Evolutionary conservation across 2,797 vertebrate genomes (phyloP), one percentile per base, ranked within the genome.

Genomic region (Balearica regulorum): DNA sequence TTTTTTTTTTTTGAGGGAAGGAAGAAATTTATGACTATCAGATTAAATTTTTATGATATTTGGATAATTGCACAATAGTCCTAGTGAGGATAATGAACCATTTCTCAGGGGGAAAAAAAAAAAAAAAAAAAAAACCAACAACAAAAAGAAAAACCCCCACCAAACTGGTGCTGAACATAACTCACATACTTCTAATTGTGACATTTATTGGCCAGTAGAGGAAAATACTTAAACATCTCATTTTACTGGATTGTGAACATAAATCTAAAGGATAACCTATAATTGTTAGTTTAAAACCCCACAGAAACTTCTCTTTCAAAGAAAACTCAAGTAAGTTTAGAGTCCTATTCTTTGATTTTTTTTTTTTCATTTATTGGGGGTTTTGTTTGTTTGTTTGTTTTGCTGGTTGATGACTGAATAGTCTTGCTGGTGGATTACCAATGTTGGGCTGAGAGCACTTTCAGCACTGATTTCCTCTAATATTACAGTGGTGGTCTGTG

Each of bases 361-460:
- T 24, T 68, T 15, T 21, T 0, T 31, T 33, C 5, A 0, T 49
- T 82, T 21, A 3, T 24, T 86, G 0, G 2, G 7, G 4, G 31
- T 8, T 46, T 65, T 51, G 11, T 29, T 60, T 26, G 21, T 16
- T 5, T 57, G 21, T 83, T 71, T 43, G 9, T 61, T 80, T 78
- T 44, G 4, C 16, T 82, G 8, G 18, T 41, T 49, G 20, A 51
- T 41, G 48, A 26, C 19, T 3, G 6, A 64, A 21, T 25, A 69
- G 11, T 15, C 15, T 68, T 80, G 13, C 9, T 31, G 19, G 6
- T 35, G 43, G 16, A 43, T 75, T 35, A 54, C 19, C 68, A 55
- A 77, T 13, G 15, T 10, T 89, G 14, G 9, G 11, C 18, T 64
- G 28, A 85, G 71, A 80, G 8, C 4, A 24, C 10, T 53, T 94